phyloP scores from a whole-genome alignment of 2,888 invertebrate species.

The Drosophila pseudotalamancana region DNA sequence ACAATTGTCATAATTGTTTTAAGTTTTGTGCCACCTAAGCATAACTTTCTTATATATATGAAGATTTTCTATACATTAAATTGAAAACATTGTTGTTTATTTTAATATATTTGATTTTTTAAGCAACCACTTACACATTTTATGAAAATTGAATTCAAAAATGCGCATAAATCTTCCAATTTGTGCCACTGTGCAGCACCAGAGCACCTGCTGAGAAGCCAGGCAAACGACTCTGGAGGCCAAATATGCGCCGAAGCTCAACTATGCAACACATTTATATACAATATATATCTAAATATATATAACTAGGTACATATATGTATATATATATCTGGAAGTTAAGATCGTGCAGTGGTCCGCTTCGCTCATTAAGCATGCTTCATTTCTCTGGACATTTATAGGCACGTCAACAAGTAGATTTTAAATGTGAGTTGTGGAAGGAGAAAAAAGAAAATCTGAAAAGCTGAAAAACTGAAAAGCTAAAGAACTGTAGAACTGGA shows the following conservation, averaged over 20 bases:
- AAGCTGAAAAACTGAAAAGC: conserved; percentile 7
- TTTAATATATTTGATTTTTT: too few relatives aligned
- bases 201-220: conserved; percentile 44
- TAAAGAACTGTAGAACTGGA: neutral
- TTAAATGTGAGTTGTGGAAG: conserved; percentile 27
- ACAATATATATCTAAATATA: neutral
- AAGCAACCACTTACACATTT: too few relatives aligned
- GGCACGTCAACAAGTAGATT: conserved; percentile 62
- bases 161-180: neutral
- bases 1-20: too few relatives aligned
- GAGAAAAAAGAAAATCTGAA: conserved; percentile 1
- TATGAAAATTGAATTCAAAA: too few relatives aligned
- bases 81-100: too few relatives aligned
- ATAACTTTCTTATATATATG: too few relatives aligned
- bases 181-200: conserved; percentile 25
- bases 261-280: neutral
- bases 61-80: too few relatives aligned
- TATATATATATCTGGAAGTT: conserved; percentile 27
- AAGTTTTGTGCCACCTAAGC: too few relatives aligned
- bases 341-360: conserved; percentile 44
- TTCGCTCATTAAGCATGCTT: conserved; percentile 71
- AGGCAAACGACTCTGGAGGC: conserved; percentile 19
- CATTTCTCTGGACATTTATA: conserved; percentile 71
- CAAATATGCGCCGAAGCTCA: conserved; percentile 13
- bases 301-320: neutral